Conservation (phyloP, 2,113 vertebrate species). For the Stercorarius parasiticus region DNA sequence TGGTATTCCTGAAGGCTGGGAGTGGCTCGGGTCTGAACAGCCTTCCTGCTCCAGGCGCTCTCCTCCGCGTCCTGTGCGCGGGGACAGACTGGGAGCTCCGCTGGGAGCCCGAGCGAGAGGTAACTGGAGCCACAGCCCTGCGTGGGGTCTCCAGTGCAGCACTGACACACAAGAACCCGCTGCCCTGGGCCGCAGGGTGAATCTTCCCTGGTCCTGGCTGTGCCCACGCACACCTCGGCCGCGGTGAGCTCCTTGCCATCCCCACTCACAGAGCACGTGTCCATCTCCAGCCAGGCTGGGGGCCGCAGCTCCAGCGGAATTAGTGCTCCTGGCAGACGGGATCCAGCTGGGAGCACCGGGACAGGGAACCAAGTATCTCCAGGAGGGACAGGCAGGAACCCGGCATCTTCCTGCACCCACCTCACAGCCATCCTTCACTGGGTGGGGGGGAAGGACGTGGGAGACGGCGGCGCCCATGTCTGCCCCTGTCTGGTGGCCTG, state of each 20-base stretch:
- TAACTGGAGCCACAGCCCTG: not conserved
- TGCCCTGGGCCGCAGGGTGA: rapidly evolving
- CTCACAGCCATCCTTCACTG: rapidly evolving
- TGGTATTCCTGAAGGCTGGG: not conserved
- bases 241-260: rapidly evolving
- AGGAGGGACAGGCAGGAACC: not conserved
- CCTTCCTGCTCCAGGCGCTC: not conserved
- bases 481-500: not conserved
- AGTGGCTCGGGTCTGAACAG: not conserved
- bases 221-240: rapidly evolving
- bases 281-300: not conserved
- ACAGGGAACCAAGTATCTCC: not conserved
- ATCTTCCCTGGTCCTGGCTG: rapidly evolving
- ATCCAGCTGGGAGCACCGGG: rapidly evolving
- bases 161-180: not conserved
- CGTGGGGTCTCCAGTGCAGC: rapidly evolving
- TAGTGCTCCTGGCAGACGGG: not conserved
- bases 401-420: rapidly evolving
- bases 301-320: not conserved
- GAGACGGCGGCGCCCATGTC: rapidly evolving
- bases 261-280: rapidly evolving
- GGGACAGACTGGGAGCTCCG: not conserved
- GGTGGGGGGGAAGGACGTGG: rapidly evolving
- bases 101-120: not conserved
- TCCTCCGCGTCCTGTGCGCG: rapidly evolving